Base-by-base conservation (phyloP, 2,888 invertebrate genomes). In the Lysandra bellargus region DNA sequence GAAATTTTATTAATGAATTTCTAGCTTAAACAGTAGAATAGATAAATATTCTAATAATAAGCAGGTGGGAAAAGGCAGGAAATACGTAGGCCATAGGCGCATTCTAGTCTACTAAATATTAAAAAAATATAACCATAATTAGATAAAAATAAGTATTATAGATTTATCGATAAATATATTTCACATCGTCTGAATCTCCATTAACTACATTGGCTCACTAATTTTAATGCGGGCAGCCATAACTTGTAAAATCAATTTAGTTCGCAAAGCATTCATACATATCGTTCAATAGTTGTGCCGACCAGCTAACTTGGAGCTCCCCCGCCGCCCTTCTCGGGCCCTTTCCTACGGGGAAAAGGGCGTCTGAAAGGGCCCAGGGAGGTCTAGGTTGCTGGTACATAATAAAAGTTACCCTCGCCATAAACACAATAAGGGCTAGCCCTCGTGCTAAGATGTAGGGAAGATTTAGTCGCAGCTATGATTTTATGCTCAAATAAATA, bases 371-470 rank as follows among this genome's bases (percentile, higher is more conserved):
- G 84, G 81, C 83, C 84, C 83, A 82, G 83, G 84, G 81, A 83
- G 90, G 78, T 88, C 91, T 82, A 37, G 78, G 85, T 84, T 79
- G 83, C 80, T 90, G 90, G 93, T 81, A 83, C 85, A 85, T 87
- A 90, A 89, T 93, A 91, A 93, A 93, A 91, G 90, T 93, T 88
- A 91, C 93, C 93, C 89, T 91, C 87, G 90, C 89, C 88, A 86
- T 89, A 88, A 90, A 90, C 88, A 93, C 91, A 93, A 92, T 89
- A 90, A 91, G 93, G 93, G 91, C 89, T 88, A 87, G 82, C 89
- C 89, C 93, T 89, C 88, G 86, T 86, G 83, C 88, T 83, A 85
- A 86, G 86, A 86, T 76, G 76, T 33, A 76, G 57, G 76, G 76
- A 44, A 75, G 76, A 76, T 33, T 57, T 76, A 57, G 33, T 37